Conservation (phyloP, 2,113 vertebrate species). For the Tragelaphus buxtoni region DNA sequence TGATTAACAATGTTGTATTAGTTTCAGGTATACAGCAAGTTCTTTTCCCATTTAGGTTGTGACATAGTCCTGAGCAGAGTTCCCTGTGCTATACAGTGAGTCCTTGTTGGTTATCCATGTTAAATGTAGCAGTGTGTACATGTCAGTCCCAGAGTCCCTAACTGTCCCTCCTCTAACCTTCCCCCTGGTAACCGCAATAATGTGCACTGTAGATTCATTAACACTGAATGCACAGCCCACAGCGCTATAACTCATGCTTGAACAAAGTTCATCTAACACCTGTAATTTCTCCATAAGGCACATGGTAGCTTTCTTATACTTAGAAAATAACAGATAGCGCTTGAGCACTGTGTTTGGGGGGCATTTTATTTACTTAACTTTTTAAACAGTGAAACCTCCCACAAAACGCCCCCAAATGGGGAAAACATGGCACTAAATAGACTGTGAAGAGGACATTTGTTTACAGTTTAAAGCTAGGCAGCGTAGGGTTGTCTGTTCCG, state of each 20-base stretch:
- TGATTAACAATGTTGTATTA: not conserved
- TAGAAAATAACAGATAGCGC: rapidly evolving
- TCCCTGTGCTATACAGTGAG: not conserved
- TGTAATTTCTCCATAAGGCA: rapidly evolving
- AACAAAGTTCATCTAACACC: no score
- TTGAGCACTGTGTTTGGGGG: not conserved
- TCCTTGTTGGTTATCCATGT: not conserved
- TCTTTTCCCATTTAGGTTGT: not conserved
- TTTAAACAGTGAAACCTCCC: not conserved
- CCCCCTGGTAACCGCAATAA: not conserved
- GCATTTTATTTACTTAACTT: not conserved
- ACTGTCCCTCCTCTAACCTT: not conserved
- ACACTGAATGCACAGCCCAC: not conserved
- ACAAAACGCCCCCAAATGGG: not conserved
- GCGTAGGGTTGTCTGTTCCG: not conserved
- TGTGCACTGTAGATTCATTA: not conserved
- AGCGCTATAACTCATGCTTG: rapidly evolving
- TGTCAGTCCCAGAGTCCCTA: not conserved
- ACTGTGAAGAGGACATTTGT: not conserved
- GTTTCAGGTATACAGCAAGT: not conserved
- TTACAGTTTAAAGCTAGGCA: not conserved
- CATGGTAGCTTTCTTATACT: not conserved
- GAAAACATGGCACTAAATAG: no score
- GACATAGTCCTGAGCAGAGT: not conserved
- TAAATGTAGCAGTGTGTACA: not conserved